Percentiles rank a stretch among this genome's conserved stretches.
phyloP scores from a whole-genome alignment of 2,888 invertebrate genomes.

The Palloptera scutellata region DNA sequence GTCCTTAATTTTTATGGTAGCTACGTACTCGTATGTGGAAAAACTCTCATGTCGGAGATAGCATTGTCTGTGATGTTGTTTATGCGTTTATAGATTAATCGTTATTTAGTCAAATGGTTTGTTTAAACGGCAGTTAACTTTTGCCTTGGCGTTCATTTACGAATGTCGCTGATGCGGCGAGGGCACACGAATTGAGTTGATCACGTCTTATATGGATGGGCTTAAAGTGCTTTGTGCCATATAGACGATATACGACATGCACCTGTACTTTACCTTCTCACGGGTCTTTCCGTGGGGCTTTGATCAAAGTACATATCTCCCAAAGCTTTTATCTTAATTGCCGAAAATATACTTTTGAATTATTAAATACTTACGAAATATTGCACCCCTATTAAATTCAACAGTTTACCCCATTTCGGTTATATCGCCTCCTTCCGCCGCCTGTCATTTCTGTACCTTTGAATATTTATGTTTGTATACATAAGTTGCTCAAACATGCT shows the following conservation, averaged over 20 bases:
- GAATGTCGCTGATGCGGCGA: slow-evolving; percentile 34
- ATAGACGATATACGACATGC: too few relatives aligned
- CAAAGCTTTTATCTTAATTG: not conserved
- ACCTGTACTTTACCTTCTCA: too few relatives aligned
- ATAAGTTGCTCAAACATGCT: too few relatives aligned
- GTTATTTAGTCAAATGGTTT: slow-evolving; percentile 60
- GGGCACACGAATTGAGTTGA: not conserved
- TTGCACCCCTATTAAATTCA: too few relatives aligned
- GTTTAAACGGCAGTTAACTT: slow-evolving; percentile 54
- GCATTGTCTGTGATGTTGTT: slow-evolving; percentile 49
- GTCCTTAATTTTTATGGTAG: slow-evolving; percentile 17
- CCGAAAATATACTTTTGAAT: not conserved
- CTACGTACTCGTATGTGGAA: not conserved
- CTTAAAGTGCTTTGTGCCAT: too few relatives aligned
- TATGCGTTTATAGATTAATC: slow-evolving; percentile 62
- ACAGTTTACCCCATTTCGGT: too few relatives aligned
- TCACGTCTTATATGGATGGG: not conserved
- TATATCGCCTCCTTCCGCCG: too few relatives aligned
- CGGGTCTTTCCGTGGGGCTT: not conserved
- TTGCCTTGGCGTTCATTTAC: slow-evolving; percentile 45
- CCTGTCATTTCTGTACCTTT: too few relatives aligned
- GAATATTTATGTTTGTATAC: too few relatives aligned
- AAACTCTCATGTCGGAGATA: too few relatives aligned
- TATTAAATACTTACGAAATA: too few relatives aligned
- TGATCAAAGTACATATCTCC: not conserved